Evolutionary conservation across 2,113 vertebrate genomes (phyloP).

Genomic region (Pheucticus melanocephalus): DNA sequence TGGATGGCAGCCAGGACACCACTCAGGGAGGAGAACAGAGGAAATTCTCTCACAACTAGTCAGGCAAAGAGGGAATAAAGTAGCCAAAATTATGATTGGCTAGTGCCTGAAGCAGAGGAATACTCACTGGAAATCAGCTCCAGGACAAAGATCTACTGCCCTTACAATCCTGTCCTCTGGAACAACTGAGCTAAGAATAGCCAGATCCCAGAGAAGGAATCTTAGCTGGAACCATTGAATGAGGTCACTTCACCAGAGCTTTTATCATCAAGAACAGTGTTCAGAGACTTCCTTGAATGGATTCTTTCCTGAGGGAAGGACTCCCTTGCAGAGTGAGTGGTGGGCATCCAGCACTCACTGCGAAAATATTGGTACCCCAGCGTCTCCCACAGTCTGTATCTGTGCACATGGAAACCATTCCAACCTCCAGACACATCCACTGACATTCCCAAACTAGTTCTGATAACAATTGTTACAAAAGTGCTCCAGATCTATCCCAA

Average conservation of each 20-base stretch:
- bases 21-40: neutral
- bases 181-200: neutral
- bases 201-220: neutral
- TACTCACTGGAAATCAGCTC: neutral
- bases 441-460: neutral
- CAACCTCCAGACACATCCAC: neutral
- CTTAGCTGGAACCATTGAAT: neutral
- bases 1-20: neutral
- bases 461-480: neutral
- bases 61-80: neutral
- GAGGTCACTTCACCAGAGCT: neutral
- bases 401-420: neutral
- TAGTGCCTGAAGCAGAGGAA: neutral
- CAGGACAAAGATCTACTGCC: neutral
- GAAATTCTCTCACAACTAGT: neutral
- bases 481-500: neutral
- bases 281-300: neutral
- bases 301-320: neutral
- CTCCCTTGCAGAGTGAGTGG: neutral
- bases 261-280: neutral
- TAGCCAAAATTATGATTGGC: neutral
- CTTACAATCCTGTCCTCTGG: neutral
- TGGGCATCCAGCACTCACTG: neutral
- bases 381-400: neutral
- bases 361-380: fast-evolving